A percentile compares a stretch with the other conserved stretches of the same genome.
These are phyloP conservation scores for Sepiola atlantica DNA, from an alignment of 2,888 invertebrate species.

Conservation along the genomic window DNA sequence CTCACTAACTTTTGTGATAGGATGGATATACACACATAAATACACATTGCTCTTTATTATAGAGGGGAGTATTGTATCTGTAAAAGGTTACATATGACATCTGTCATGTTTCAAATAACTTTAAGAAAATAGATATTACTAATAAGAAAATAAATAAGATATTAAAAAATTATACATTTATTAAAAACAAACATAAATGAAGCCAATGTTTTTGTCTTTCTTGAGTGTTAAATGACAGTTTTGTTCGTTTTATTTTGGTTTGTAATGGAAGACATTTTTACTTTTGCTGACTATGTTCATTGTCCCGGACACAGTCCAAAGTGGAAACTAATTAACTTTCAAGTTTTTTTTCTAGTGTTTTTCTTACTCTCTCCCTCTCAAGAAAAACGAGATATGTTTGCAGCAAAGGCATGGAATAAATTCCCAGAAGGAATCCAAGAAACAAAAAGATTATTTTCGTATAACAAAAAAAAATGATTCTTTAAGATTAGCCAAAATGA, in stretches of 20 bases:
- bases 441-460: background rate
- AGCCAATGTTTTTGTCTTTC: background rate
- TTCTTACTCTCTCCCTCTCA: background rate
- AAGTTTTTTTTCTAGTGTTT: background rate
- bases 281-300: background rate
- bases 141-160: no score
- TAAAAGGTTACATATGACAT: no score
- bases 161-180: no score
- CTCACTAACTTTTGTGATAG: no score
- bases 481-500: background rate
- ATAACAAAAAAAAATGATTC: background rate
- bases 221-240: background rate
- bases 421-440: background rate
- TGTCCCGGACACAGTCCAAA: background rate
- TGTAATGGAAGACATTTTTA: background rate
- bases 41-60: no score
- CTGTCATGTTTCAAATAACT: no score
- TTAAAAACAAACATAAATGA: no score
- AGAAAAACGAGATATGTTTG: background rate
- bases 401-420: background rate
- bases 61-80: no score
- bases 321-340: background rate
- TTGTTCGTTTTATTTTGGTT: background rate
- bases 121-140: no score
- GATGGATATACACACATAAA: no score